These are phyloP conservation scores for Pissodes strobi DNA, from an alignment of 1,140 invertebrate species.

Conservation along the genomic window DNA sequence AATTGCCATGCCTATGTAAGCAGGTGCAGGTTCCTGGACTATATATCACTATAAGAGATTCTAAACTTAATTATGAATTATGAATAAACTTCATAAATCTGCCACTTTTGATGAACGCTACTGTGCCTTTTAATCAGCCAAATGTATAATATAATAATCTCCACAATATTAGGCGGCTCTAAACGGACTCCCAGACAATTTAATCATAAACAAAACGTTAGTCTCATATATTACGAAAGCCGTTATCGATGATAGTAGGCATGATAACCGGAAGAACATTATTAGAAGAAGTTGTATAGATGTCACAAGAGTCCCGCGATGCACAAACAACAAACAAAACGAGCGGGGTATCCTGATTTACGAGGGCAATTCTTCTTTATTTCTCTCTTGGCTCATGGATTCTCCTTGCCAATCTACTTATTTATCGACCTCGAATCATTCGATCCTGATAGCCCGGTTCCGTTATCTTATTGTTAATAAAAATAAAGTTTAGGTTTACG, in stretches of 20 bases:
- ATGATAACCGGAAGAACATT: constrained; percentile 42
- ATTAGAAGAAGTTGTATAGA: constrained; percentile 41
- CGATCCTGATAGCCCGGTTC: constrained; percentile 33
- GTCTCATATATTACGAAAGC: constrained; percentile 32
- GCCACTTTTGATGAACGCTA: too few species aligned
- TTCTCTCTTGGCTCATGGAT: constrained; percentile 51
- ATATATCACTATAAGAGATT: too few species aligned
- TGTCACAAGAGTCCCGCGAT: constrained; percentile 30
- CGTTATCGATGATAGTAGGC: constrained; percentile 37
- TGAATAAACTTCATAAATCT: too few species aligned
- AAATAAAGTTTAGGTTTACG: constrained; percentile 36
- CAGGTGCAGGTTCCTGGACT: too few species aligned
- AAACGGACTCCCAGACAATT: constrained; percentile 24
- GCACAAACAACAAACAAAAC: constrained; percentile 45
- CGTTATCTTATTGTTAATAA: constrained; percentile 39
- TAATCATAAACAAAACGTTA: constrained; percentile 30
- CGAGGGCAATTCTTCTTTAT: constrained; percentile 53
- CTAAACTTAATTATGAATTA: too few species aligned
- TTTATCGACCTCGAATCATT: constrained; percentile 51
- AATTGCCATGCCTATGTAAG: too few species aligned
- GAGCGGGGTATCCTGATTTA: constrained; percentile 45
- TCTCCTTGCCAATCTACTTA: constrained; percentile 47
- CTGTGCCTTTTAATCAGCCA: too few species aligned
- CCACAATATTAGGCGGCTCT: constrained; percentile 16
- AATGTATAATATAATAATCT: too few species aligned